Evolutionary conservation across 2,888 invertebrate genomes (phyloP), one percentile per base, ranked within the genome.

Genomic region (Parascotia fuliginaria): DNA sequence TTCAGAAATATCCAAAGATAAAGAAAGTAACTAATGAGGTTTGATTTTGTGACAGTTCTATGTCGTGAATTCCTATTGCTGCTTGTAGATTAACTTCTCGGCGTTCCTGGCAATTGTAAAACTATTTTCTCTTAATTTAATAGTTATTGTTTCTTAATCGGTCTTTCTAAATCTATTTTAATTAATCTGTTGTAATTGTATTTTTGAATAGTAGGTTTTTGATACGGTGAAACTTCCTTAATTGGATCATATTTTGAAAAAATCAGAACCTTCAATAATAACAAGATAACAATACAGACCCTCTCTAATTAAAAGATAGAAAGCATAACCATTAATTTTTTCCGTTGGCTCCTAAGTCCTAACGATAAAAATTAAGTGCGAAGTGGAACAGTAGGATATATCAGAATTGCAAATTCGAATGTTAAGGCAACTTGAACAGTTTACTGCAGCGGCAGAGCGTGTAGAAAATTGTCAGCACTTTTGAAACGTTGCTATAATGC

Each of bases 391-490:
- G 49, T 27, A 49, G 50, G 45, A 49, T 47, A 48, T 56, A 61
- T 65, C 52, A 57, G 56, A 65, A 69, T 67, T 65, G 70, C 55
- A 59, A 69, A 67, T 70, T 48, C 39, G 12, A 52, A 55, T 57
- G 49, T 44, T 47, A 49, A 56, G 56, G 46, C 45, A 70, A 66
- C 56, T 55, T 42, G 50, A 56, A 65, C 45, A 56, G 55, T 61
- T 65, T 70, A 57, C 42, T 53, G 57, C 52, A 43, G 45, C 27
- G 12, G 31, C 32, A 41, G 40, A 51, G 42, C 48, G 50, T 56
- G 56, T 53, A 50, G 51, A 40, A 68, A 52, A 53, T 44, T 57
- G 60, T 56, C 41, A 38, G 55, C 54, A 48, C 48, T 56, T 57
- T 56, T 55, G 46, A 53, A 42, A 16, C 15, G 19, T 39, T 14